Evolutionary conservation across 2,113 vertebrate genomes (phyloP).

Genomic region (Myrmophylax atrothorax): DNA sequence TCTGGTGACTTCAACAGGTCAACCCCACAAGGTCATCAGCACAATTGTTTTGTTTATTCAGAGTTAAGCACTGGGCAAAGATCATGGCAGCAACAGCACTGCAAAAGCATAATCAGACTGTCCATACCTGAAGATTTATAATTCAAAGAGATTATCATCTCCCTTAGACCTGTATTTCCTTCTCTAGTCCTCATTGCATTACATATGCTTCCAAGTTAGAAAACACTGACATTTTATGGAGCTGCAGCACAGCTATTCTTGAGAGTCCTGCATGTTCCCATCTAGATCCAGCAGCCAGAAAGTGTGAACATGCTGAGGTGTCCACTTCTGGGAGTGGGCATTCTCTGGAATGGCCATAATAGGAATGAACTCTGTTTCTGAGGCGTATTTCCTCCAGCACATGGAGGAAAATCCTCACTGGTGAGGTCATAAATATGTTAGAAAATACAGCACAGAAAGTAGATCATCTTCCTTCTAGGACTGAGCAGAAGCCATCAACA

Average conservation of each 20-base stretch:
- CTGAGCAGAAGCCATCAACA: not conserved
- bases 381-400: not conserved
- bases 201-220: not conserved
- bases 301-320: not conserved
- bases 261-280: not conserved
- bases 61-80: not conserved
- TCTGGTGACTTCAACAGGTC: not conserved
- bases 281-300: not conserved
- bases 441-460: not conserved
- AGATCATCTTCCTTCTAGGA: not conserved
- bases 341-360: fast-evolving
- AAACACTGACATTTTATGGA: not conserved
- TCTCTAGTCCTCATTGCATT: not conserved
- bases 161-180: not conserved
- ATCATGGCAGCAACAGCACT: not conserved
- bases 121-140: not conserved
- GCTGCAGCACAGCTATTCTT: not conserved
- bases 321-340: not conserved
- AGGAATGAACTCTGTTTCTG: not conserved
- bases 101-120: not conserved
- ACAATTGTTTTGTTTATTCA: not conserved
- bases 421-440: not conserved
- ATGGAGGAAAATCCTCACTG: not conserved
- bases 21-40: not conserved
- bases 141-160: not conserved